These are phyloP conservation scores for Clanis bilineata DNA, from an alignment of 2,888 invertebrate species.

Conservation along the genomic window DNA sequence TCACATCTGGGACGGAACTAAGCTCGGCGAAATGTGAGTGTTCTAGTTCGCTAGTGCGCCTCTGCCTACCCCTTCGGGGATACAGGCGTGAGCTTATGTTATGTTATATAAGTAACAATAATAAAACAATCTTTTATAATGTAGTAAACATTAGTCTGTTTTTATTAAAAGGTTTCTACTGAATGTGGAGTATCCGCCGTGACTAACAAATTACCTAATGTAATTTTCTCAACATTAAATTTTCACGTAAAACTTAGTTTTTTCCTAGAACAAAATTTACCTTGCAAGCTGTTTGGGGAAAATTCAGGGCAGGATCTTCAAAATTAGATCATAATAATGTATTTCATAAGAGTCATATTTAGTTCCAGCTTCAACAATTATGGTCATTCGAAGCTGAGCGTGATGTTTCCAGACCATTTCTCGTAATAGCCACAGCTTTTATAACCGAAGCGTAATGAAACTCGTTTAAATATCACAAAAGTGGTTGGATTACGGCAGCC, in stretches of 20 bases:
- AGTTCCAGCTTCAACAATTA: constrained; percentile 64
- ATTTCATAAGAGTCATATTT: constrained; percentile 46
- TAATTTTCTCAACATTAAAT: not conserved
- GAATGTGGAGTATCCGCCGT: not conserved
- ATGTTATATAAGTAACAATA: too few relatives aligned
- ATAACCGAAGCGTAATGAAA: constrained; percentile 78
- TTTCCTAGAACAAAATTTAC: not conserved
- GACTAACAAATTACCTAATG: not conserved
- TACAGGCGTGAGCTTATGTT: too few relatives aligned
- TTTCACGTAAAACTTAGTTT: not conserved
- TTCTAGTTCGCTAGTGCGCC: too few relatives aligned
- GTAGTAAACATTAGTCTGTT: not conserved
- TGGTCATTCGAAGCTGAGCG: constrained; percentile 70
- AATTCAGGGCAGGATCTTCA: not conserved
- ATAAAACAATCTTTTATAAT: not conserved
- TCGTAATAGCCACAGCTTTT: constrained; percentile 74
- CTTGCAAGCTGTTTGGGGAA: not conserved
- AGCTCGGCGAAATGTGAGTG: too few relatives aligned
- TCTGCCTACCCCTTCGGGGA: too few relatives aligned
- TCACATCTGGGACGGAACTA: too few relatives aligned
- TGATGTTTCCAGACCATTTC: constrained; percentile 78
- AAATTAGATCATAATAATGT: constrained; percentile 10
- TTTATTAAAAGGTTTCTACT: not conserved
- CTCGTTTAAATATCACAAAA: constrained; percentile 80
- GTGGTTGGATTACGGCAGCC: constrained; percentile 74